Conservation (phyloP, 2,113 vertebrate genomes). For the Cygnus buccinator region DNA sequence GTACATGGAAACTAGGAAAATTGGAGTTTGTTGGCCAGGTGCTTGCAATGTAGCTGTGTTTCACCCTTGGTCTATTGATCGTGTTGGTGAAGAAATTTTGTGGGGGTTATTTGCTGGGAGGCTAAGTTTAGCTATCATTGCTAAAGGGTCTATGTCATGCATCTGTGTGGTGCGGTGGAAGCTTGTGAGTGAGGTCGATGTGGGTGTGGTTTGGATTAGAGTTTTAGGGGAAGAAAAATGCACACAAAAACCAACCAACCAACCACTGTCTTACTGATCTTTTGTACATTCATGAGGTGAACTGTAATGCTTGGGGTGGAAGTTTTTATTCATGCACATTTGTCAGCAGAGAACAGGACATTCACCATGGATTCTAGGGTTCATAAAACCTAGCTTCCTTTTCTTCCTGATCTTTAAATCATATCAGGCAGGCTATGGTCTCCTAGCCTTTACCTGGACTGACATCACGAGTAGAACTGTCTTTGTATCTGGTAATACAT, state of each 20-base stretch:
- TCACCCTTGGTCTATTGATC: not conserved
- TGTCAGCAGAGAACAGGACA: not conserved
- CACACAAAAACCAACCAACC: not conserved
- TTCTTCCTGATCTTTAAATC: not conserved
- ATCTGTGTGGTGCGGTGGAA: not conserved
- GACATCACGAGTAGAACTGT: not conserved
- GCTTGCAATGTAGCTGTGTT: not conserved
- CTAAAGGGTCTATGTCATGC: not conserved
- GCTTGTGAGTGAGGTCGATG: not conserved
- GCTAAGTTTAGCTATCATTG: not conserved
- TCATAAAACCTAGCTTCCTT: not conserved
- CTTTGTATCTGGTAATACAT: not conserved
- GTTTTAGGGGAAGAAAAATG: not conserved
- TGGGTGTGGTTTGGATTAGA: not conserved
- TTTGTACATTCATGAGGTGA: not conserved
- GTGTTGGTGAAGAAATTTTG: not conserved
- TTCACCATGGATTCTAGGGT: not conserved
- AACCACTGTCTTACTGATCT: not conserved
- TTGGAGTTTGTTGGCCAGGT: not conserved
- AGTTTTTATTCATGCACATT: not conserved
- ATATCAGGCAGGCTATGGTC: fast-evolving
- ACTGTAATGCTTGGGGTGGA: not conserved
- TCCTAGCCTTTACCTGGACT: not conserved
- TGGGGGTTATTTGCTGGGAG: not conserved
- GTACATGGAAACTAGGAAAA: not conserved